phyloP scores from a whole-genome alignment of 64 coral and sea anemone genomes.

The Montipora capricornis region DNA sequence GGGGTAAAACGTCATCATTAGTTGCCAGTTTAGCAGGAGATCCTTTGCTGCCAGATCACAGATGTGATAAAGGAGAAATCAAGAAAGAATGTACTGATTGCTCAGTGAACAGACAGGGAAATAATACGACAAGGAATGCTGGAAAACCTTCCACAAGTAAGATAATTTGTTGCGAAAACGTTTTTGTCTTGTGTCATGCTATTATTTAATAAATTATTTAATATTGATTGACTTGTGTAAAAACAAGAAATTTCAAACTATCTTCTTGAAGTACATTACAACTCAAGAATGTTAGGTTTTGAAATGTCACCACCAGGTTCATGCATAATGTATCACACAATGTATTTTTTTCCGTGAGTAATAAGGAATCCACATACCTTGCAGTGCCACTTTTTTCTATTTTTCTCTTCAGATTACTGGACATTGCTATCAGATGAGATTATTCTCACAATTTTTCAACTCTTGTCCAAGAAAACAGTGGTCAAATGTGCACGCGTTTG shows the following conservation, averaged over 20 bases:
- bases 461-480: slow-evolving; percentile 72
- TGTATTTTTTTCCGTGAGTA: no score
- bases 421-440: slow-evolving; percentile 89
- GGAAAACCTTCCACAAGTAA: slow-evolving; percentile 19
- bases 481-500: slow-evolving; percentile 78
- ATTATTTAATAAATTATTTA: no score
- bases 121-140: background rate
- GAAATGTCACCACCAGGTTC: no score
- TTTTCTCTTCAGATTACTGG: slow-evolving; percentile 63
- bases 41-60: background rate
- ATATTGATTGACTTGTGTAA: no score
- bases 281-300: no score
- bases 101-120: background rate
- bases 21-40: slow-evolving; percentile 4
- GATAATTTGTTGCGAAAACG: background rate
- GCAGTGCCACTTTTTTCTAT: no score
- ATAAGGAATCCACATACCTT: no score
- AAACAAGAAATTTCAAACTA: no score
- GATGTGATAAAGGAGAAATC: background rate
- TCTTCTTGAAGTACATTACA: no score
- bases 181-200: no score
- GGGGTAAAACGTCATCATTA: slow-evolving; percentile 41
- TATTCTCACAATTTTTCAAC: slow-evolving; percentile 79
- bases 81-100: background rate
- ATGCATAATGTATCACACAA: no score